Evolutionary conservation across 2,888 invertebrate species (phyloP).

Genomic region (Oscheius onirici): DNA sequence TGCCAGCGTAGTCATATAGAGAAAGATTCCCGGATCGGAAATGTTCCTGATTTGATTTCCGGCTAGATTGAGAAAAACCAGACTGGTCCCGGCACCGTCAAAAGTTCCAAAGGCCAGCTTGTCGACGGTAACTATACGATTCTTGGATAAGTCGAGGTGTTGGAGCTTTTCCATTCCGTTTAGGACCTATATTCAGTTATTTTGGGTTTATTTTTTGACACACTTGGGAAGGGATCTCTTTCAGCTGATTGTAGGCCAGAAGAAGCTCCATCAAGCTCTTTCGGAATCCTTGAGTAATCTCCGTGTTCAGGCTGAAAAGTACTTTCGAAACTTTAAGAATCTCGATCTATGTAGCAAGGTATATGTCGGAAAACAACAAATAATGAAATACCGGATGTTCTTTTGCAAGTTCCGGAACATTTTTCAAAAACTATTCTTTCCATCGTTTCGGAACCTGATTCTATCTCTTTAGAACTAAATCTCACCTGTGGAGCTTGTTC

Average conservation of each 20-base stretch:
- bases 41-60: slow-evolving; percentile 54
- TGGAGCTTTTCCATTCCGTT: slow-evolving; percentile 72
- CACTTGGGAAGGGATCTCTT: slow-evolving; percentile 51
- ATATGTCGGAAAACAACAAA: background rate
- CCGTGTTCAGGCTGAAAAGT: slow-evolving; percentile 72
- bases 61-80: slow-evolving; percentile 64
- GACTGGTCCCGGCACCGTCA: slow-evolving; percentile 41
- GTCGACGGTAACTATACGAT: slow-evolving; percentile 52
- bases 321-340: background rate
- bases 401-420: too few species aligned
- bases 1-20: slow-evolving; percentile 82
- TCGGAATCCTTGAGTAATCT: slow-evolving; percentile 53
- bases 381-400: too few species aligned
- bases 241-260: slow-evolving; percentile 78
- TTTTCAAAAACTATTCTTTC: too few species aligned
- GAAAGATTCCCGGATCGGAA: slow-evolving; percentile 78
- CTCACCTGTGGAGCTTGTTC: slow-evolving; percentile 78
- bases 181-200: slow-evolving; percentile 26
- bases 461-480: background rate
- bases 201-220: background rate
- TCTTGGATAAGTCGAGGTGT: slow-evolving; percentile 75
- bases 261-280: slow-evolving; percentile 71
- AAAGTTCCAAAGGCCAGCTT: slow-evolving; percentile 58
- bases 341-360: too few species aligned
- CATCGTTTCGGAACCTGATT: too few species aligned